Conservation (phyloP, 2,113 vertebrate genomes). For the Rhizomys pruinosus region DNA sequence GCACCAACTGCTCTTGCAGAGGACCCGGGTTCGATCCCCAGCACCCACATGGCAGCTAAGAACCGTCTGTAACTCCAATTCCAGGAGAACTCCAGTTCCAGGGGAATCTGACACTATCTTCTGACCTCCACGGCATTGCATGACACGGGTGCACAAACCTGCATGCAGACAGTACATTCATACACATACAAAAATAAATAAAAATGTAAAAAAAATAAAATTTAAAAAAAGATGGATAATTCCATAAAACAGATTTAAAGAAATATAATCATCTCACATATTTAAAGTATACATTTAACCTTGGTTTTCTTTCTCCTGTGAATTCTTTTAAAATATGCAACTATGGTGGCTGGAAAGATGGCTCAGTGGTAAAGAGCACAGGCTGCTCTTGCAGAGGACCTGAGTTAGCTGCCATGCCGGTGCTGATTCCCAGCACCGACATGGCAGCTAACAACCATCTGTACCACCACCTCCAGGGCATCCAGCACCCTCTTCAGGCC, state of each 20-base stretch:
- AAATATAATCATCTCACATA: slow-evolving; percentile 47
- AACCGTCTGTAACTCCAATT: too few species aligned
- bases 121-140: too few species aligned
- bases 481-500: neutral
- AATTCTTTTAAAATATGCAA: neutral
- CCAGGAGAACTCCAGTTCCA: too few species aligned
- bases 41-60: too few species aligned
- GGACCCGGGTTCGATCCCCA: too few species aligned
- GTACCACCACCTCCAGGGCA: neutral
- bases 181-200: too few species aligned
- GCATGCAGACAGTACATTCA: too few species aligned
- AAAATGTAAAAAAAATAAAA: too few species aligned
- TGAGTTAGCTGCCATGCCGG: too few species aligned
- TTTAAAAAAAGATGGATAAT: neutral
- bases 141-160: too few species aligned
- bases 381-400: neutral
- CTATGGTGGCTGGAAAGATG: neutral
- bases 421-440: neutral
- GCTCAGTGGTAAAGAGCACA: neutral
- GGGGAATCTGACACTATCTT: too few species aligned
- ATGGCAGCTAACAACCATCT: neutral
- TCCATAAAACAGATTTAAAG: slow-evolving; percentile 27
- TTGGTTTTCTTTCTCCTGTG: slow-evolving; percentile 3
- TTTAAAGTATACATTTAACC: neutral
- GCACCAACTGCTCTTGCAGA: too few species aligned